phyloP scores from a whole-genome alignment of 2,888 invertebrate species.

The Cheilosia impressa region DNA sequence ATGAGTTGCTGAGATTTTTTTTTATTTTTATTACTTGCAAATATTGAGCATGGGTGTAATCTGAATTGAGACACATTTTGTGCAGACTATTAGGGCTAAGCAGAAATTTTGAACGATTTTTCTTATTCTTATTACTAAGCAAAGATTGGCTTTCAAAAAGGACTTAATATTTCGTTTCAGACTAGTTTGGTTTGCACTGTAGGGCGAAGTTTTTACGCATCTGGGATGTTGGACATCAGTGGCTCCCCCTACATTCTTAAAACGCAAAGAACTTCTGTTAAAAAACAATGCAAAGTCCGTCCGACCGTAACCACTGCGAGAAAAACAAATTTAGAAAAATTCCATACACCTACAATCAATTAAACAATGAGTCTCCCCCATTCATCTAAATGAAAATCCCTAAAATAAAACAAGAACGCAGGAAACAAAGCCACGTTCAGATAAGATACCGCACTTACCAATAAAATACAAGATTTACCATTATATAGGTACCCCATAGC shows the following conservation, averaged over 20 bases:
- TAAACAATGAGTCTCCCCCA: constrained; percentile 20
- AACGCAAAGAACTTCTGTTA: background rate
- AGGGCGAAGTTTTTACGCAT: too few species aligned
- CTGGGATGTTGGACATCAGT: too few species aligned
- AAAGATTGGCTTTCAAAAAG: too few species aligned
- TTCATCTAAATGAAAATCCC: constrained; percentile 49
- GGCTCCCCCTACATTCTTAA: background rate
- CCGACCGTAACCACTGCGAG: background rate
- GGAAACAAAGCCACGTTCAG: constrained; percentile 14
- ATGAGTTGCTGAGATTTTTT: background rate
- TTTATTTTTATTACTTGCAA: background rate
- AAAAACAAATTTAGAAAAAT: constrained; percentile 34
- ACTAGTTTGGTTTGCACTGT: too few species aligned
- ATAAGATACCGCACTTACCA: constrained; percentile 43
- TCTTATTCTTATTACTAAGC: too few species aligned
- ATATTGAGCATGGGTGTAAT: too few species aligned
- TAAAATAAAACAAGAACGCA: constrained; percentile 21
- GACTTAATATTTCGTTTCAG: too few species aligned
- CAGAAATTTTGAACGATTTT: too few species aligned
- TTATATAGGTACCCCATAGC: constrained; percentile 25
- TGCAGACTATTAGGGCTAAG: too few species aligned
- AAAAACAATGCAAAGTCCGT: background rate
- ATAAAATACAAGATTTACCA: constrained; percentile 46
- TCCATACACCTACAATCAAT: background rate
- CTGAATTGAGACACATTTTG: too few species aligned